phyloP scores from a whole-genome alignment of 2,113 vertebrate genomes.

The Platichthys flesus region DNA sequence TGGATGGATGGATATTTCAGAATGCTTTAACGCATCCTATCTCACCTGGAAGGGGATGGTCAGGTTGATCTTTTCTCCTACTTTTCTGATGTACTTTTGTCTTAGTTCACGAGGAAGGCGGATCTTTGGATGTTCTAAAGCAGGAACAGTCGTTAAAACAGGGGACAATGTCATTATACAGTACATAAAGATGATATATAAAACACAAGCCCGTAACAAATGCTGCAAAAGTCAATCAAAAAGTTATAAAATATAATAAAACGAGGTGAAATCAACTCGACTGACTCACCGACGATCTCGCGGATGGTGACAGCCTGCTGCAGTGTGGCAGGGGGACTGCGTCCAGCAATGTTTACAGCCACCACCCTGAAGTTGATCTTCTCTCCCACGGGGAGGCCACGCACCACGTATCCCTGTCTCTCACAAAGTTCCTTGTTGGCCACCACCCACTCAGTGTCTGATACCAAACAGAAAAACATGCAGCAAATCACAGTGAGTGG shows the following conservation, averaged over 20 bases:
- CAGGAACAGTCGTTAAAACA: conserved; percentile 4
- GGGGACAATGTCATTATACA: neutral
- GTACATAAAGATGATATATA: no score
- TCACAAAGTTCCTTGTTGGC: conserved; percentile 85
- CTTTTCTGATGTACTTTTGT: conserved; percentile 87
- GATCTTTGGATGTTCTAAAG: conserved; percentile 90
- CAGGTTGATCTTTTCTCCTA: conserved; percentile 89
- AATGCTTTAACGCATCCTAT: neutral
- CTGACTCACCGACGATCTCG: conserved; percentile 87
- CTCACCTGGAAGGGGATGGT: conserved; percentile 91
- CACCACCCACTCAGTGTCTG: conserved; percentile 87
- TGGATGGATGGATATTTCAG: neutral
- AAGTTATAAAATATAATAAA: neutral
- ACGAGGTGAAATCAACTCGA: conserved; percentile 2
- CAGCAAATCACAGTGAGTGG: conserved; percentile 20
- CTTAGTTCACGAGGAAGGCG: conserved; percentile 90
- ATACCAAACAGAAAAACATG: conserved; percentile 16
- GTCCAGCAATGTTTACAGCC: conserved; percentile 88
- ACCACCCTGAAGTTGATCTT: conserved; percentile 88
- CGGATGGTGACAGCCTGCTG: conserved; percentile 88
- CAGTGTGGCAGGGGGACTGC: conserved; percentile 83
- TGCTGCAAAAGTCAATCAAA: neutral
- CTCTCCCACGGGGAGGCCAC: conserved; percentile 87
- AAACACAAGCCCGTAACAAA: no score
- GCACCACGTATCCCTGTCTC: conserved; percentile 85